These are phyloP conservation scores for Eubasilissa regina DNA, from an alignment of 1,140 invertebrate species.

Conservation along the genomic window DNA sequence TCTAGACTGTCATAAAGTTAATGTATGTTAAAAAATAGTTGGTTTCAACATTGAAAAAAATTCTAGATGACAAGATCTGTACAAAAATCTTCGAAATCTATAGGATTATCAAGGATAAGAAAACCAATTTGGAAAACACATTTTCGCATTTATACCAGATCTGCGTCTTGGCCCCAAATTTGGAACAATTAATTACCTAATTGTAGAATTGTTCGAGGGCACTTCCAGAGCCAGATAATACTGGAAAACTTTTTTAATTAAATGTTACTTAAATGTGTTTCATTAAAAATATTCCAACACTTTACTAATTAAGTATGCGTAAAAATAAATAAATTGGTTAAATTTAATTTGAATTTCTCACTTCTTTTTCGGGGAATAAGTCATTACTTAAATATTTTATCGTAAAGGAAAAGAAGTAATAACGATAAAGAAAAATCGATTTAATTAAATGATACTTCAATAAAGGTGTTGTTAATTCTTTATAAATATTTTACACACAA, in stretches of 20 bases:
- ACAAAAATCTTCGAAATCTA: background rate
- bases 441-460: background rate
- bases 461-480: background rate
- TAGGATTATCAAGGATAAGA: conserved; percentile 1
- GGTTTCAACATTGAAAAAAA: no score
- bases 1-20: no score
- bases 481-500: conserved; percentile 7
- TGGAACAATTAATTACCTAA: conserved; percentile 31
- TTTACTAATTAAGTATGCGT: conserved; percentile 30
- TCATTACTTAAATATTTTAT: no score
- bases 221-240: conserved; percentile 13
- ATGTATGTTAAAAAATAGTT: no score
- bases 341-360: background rate
- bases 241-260: conserved; percentile 25
- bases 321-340: conserved; percentile 32
- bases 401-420: no score
- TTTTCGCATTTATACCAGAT: conserved; percentile 26
- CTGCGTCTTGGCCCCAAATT: conserved; percentile 22
- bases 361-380: background rate
- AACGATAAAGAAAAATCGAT: background rate
- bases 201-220: conserved; percentile 18
- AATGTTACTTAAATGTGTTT: conserved; percentile 37
- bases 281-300: conserved; percentile 31
- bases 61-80: no score
- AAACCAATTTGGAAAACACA: conserved; percentile 26